Conservation (phyloP, 2,797 vertebrate genomes). For the Malurus leucopterus region DNA sequence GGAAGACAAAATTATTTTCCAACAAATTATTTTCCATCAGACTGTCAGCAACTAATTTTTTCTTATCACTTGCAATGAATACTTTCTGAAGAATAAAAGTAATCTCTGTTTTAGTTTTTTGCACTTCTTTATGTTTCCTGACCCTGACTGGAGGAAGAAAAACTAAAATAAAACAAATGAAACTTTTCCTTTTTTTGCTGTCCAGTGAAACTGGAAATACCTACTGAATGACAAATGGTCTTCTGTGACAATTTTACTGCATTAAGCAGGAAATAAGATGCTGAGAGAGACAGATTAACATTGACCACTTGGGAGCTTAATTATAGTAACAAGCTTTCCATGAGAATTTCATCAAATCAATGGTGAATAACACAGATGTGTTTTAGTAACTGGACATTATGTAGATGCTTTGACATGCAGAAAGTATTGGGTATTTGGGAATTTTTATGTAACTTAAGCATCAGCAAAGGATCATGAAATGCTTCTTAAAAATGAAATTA, state of each 20-base stretch:
- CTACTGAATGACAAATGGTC: background rate
- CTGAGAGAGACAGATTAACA: background rate
- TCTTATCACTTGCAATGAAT: background rate
- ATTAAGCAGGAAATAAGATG: conserved; percentile 23
- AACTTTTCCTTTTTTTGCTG: conserved; percentile 12
- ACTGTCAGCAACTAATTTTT: background rate
- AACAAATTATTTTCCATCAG: background rate
- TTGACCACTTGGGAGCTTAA: conserved; percentile 18
- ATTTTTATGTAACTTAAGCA: background rate
- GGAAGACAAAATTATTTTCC: background rate
- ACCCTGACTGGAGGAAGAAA: background rate
- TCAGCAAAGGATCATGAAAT: background rate
- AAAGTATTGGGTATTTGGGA: background rate
- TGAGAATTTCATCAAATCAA: background rate
- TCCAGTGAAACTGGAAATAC: conserved; percentile 30
- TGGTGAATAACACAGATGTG: background rate
- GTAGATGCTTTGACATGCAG: background rate
- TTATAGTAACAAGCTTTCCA: conserved; percentile 29
- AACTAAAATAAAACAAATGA: background rate
- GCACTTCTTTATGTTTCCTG: background rate
- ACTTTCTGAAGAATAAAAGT: background rate
- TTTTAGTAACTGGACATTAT: background rate
- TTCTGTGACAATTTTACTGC: conserved; percentile 32
- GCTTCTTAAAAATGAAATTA: background rate
- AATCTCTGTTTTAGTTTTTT: background rate